A percentile compares a stretch with the other conserved stretches of the same genome.
Evolutionary conservation across 2,888 invertebrate genomes (phyloP).

Genomic region (Hemistola chrysoprasaria): DNA sequence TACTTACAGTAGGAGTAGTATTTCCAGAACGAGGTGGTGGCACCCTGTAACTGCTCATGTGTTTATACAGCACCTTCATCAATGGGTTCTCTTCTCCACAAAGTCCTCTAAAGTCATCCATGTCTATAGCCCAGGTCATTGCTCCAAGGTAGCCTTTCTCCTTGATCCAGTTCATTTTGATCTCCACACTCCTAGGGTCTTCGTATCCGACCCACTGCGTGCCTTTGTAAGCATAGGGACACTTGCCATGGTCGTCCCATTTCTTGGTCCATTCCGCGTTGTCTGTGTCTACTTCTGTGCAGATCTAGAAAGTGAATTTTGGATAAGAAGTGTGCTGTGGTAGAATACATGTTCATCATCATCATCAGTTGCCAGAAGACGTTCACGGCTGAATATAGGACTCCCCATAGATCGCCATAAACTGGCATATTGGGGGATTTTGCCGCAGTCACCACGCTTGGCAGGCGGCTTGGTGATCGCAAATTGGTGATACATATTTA

Average conservation of each 20-base stretch:
- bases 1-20: conserved; percentile 86
- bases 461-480: no score
- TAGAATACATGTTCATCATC: no score
- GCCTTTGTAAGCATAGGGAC: conserved; percentile 93
- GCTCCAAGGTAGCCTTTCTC: conserved; percentile 90
- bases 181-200: conserved; percentile 89
- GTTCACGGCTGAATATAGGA: no score
- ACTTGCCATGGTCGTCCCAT: conserved; percentile 92
- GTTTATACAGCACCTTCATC: conserved; percentile 86
- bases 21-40: conserved; percentile 84
- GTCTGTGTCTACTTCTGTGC: conserved; percentile 86
- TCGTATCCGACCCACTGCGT: conserved; percentile 97
- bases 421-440: no score
- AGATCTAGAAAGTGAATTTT: conserved; percentile 84
- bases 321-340: neutral
- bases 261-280: conserved; percentile 90
- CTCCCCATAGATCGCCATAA: no score
- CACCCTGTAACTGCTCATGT: conserved; percentile 87
- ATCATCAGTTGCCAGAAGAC: no score
- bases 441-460: no score
- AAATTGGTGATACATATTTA: no score
- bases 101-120: conserved; percentile 94
- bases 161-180: conserved; percentile 95
- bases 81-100: conserved; percentile 91
- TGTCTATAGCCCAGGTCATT: conserved; percentile 96